A percentile compares a stretch with the other conserved stretches of the same genome.
Conservation (phyloP, 2,797 vertebrate genomes). For the Propithecus perrieri region DNA sequence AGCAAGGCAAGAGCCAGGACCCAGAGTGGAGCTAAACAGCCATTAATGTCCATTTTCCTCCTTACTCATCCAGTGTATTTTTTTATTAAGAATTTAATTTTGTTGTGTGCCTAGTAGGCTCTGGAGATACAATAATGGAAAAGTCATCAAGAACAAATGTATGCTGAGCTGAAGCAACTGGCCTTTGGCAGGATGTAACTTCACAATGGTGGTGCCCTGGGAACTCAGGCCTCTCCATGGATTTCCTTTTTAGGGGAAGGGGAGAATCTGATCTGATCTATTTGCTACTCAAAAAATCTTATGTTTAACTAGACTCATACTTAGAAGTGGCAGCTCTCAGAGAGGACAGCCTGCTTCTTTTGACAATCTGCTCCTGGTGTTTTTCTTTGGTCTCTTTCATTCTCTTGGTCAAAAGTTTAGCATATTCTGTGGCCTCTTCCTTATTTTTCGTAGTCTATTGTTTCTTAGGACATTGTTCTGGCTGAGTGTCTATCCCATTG, state of each 20-base stretch:
- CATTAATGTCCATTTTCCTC: neutral
- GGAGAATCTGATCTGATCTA: neutral
- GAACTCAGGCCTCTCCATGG: neutral
- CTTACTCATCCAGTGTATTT: neutral
- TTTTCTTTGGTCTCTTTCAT: neutral
- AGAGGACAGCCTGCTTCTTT: neutral
- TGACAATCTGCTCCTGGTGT: neutral
- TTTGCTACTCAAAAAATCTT: neutral
- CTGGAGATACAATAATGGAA: neutral
- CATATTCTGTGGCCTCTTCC: neutral
- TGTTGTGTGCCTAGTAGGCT: neutral
- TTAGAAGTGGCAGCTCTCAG: neutral
- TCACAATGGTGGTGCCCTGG: neutral
- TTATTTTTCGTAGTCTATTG: neutral
- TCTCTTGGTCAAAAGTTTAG: neutral
- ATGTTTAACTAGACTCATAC: neutral
- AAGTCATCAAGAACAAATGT: neutral
- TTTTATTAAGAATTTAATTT: neutral
- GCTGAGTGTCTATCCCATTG: neutral
- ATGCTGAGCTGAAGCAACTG: neutral
- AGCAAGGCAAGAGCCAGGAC: neutral
- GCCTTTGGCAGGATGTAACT: neutral
- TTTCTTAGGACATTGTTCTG: neutral
- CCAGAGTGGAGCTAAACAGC: neutral
- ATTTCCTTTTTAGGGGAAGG: neutral